phyloP scores from a whole-genome alignment of 2,113 vertebrate species.

The Setophaga petechia region DNA sequence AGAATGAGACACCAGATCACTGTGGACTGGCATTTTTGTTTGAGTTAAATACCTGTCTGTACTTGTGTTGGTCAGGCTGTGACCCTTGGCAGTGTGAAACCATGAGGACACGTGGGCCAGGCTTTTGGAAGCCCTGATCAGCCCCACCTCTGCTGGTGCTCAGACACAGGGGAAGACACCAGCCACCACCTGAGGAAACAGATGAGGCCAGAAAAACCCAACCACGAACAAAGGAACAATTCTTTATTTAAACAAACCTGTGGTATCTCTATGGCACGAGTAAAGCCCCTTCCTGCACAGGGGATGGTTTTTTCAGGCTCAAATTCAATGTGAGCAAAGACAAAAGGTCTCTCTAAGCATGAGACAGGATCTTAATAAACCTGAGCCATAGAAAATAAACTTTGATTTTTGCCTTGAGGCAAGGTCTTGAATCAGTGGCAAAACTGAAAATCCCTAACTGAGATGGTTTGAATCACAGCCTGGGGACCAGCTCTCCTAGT shows the following conservation, averaged over 20 bases:
- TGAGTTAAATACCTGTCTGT: neutral
- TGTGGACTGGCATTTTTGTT: rapidly evolving
- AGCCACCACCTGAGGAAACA: neutral
- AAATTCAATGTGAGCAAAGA: neutral
- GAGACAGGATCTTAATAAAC: neutral
- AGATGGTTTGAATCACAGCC: neutral
- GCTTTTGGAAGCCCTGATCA: neutral
- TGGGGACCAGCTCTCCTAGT: neutral
- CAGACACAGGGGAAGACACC: neutral
- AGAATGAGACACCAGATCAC: neutral
- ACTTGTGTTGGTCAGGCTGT: rapidly evolving
- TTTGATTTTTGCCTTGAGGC: neutral
- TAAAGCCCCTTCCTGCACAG: neutral
- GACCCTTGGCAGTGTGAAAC: neutral
- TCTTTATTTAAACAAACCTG: neutral
- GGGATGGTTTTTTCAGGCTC: neutral
- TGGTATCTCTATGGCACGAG: rapidly evolving
- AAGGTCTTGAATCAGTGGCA: neutral
- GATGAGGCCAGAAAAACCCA: neutral
- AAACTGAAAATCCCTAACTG: neutral
- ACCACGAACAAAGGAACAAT: neutral
- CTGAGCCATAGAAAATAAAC: neutral
- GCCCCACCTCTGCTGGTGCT: neutral
- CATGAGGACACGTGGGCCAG: rapidly evolving
- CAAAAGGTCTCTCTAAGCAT: neutral